Evolutionary conservation across 1,140 invertebrate species (phyloP), one percentile per base, ranked within the genome.

Genomic region (Bathynomus jamesi): DNA sequence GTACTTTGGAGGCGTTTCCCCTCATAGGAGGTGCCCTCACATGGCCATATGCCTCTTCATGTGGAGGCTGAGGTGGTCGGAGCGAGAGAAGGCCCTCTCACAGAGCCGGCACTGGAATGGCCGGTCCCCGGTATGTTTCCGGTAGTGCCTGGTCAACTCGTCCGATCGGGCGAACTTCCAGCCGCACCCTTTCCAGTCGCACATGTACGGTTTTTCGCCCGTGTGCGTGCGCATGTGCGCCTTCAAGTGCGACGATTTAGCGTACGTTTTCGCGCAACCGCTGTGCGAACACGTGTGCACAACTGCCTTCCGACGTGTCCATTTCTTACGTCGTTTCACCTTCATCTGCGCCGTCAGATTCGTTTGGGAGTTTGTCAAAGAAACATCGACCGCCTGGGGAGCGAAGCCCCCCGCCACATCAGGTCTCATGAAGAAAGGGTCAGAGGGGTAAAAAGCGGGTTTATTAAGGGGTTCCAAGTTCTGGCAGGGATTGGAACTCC

Each of bases 141-240:
- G 80, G 77, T 85, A 87, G 78, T 88, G 91, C 53, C 96, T 89
- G 46, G 87, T 71, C 89, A 80, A 8, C 79, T 97, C 94, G 78
- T 95, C 93, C 2, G 94, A 93, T 65, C 93, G 85, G 0, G 89
- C 88, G 81, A 97, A 97, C 73, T 90, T 87, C 82, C 92, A 88
- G 0, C 88, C 89, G 80, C 95, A 97, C 75, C 91, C 94, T 70
- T 90, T 87, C 89, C 89, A 90, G 31, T 82, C 85, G 79, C 89
- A 90, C 71, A 85, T 83, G 80, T 90, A 91, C 1, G 89, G 89
- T 78, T 90, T 90, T 78, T 89, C 86, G 25, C 87, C 86, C 72
- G 87, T 88, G 77, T 89, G 87, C 61, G 87, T 86, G 65, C 86
- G 78, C 60, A 87, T 79, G 79, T 90, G 89, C 5, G 88, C 87